Conservation (phyloP, 2,888 invertebrate genomes). For the Drosophila stalkeri region DNA sequence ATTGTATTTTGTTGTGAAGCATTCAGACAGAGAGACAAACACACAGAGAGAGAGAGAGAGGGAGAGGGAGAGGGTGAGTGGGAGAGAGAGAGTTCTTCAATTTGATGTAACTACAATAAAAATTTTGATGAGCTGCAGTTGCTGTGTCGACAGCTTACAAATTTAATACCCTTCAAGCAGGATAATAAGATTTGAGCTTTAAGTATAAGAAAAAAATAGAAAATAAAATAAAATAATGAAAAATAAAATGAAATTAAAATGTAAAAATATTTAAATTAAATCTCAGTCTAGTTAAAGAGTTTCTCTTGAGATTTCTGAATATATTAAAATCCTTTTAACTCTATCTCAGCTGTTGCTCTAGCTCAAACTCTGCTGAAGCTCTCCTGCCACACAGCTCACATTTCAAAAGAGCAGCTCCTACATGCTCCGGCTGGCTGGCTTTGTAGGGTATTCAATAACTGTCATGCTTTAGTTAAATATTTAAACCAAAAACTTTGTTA, state of each 20-base stretch:
- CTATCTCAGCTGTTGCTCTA: neutral
- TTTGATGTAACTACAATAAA: constrained; percentile 57
- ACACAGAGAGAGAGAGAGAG: neutral
- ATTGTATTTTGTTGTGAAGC: constrained; percentile 54
- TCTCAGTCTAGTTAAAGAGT: neutral
- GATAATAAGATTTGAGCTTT: neutral
- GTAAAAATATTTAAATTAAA: neutral
- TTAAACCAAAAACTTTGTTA: constrained; percentile 50
- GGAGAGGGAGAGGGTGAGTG: neutral
- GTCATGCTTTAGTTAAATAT: constrained; percentile 20
- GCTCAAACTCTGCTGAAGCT: neutral
- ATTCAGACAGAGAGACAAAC: neutral
- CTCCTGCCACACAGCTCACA: neutral
- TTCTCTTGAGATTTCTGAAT: neutral
- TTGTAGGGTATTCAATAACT: constrained; percentile 36
- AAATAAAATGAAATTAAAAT: neutral
- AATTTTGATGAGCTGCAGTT: constrained; percentile 54
- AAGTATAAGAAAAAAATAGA: neutral
- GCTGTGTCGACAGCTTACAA: constrained; percentile 12
- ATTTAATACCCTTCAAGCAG: constrained; percentile 2
- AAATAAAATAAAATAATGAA: neutral
- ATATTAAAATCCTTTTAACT: neutral
- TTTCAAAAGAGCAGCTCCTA: constrained; percentile 2
- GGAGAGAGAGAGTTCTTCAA: constrained; percentile 26
- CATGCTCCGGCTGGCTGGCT: neutral